Base-by-base conservation (phyloP, 2,888 invertebrate species). In the Mechanitis mazaeus region DNA sequence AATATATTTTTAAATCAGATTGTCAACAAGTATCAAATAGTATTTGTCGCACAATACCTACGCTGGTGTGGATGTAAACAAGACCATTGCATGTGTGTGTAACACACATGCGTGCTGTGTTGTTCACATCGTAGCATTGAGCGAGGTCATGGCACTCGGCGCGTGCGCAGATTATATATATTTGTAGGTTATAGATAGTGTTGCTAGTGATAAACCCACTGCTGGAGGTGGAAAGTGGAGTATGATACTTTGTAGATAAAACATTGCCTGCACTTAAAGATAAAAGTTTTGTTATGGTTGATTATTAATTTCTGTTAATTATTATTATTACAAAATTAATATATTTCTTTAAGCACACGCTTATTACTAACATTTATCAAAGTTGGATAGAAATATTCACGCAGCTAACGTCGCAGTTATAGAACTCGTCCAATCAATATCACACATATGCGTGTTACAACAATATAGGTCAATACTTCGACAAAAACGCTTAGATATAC, bases 61-160 rank as follows among this genome's bases (percentile, higher is more conserved):
- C 77, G 72, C 68, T 70, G 73, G 82, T 85, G 80, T 85, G 80
- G 81, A 83, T 82, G 83, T 85, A 87, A 86, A 86, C 86, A 87
- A 81, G 78, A 72, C 70, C 54, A 67, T 62, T 63, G 63, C 66
- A 61, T 63, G 65, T 67, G 64, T 66, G 67, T n/a, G 63, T 57
- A 6, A 42, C 53, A 54, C 50, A 64, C 66, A 65, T 55, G 38
- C 59, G 55, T 42, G 54, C 58, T 31, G 58, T 63, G 60, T 64
- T 69, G 63, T 67, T 66, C 67, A 66, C 70, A 69, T 69, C 76
- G 76, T 80, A 85, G 86, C 87, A 87, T 87, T 88, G 88, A 87
- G 87, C 75, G 84, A 87, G 88, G 88, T 88, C 88, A 86, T 87
- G 88, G 87, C 86, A 83, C 88, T 78, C 85, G 76, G 77, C 85